phyloP scores from a whole-genome alignment of 2,797 vertebrate genomes.

The Tachyglossus aculeatus region DNA sequence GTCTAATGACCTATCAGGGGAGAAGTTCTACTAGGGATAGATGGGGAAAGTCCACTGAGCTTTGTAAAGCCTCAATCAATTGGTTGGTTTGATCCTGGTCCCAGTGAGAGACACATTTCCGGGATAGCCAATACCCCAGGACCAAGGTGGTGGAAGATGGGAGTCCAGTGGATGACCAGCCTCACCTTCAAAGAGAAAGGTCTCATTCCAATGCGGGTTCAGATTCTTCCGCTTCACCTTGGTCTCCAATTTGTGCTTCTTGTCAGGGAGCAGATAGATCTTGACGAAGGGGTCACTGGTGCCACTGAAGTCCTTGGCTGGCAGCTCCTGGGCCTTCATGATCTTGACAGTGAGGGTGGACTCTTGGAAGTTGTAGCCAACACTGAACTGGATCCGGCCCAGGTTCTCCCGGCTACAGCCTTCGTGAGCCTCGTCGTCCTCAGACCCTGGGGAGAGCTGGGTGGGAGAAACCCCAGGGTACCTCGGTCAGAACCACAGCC shows the following conservation, averaged over 20 bases:
- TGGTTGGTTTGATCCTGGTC: no score
- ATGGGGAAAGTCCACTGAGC: neutral
- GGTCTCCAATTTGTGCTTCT: slow-evolving; percentile 99
- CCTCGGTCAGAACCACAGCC: neutral
- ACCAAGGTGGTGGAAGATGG: accelerated
- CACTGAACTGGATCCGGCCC: slow-evolving; percentile 91
- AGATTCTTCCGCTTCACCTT: slow-evolving; percentile 99
- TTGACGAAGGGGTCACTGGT: slow-evolving; percentile 98
- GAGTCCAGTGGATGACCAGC: accelerated
- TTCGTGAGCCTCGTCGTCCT: slow-evolving; percentile 90
- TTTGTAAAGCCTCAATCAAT: no score
- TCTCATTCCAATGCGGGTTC: slow-evolving; percentile 98
- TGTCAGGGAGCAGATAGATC: slow-evolving; percentile 97
- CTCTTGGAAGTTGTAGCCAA: slow-evolving; percentile 98
- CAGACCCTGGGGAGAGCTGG: slow-evolving; percentile 94
- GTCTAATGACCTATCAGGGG: neutral
- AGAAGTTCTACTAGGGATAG: neutral
- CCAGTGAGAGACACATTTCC: no score
- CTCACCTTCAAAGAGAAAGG: slow-evolving; percentile 96
- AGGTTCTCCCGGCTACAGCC: slow-evolving; percentile 91
- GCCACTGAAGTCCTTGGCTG: slow-evolving; percentile 97
- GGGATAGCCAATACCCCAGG: no score
- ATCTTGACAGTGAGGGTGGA: slow-evolving; percentile 98
- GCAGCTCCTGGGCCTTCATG: slow-evolving; percentile 95
- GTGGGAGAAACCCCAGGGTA: neutral